These are phyloP conservation scores for Syngnathus acus DNA, from an alignment of 2,797 vertebrate genomes.

Conservation along the genomic window DNA sequence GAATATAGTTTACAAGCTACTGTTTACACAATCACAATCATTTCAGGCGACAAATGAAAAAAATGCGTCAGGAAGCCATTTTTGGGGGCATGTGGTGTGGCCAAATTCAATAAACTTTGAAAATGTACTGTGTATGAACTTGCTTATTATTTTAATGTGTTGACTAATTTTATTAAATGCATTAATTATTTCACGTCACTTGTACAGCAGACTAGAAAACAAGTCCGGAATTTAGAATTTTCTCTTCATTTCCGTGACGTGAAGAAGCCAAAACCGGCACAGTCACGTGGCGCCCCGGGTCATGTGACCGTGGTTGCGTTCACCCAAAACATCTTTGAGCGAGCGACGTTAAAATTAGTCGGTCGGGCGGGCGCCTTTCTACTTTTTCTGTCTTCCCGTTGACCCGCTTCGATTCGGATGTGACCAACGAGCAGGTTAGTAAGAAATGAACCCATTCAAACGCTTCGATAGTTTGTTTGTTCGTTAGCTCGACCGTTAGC, in stretches of 20 bases:
- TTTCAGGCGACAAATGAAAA: too few species aligned
- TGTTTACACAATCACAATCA: too few species aligned
- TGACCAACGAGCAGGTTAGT: not conserved
- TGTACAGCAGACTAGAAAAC: too few species aligned
- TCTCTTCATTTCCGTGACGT: not conserved
- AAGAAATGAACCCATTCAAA: not conserved
- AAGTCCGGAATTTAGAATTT: too few species aligned
- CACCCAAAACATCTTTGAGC: not conserved
- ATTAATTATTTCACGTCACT: too few species aligned
- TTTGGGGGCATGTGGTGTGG: too few species aligned
- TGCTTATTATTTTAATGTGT: too few species aligned
- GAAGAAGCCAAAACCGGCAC: not conserved
- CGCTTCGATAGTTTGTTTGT: not conserved
- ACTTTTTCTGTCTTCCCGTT: not conserved
- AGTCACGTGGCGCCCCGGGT: not conserved
- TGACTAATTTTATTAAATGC: too few species aligned
- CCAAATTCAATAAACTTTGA: too few species aligned
- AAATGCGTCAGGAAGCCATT: too few species aligned
- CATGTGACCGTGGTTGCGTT: not conserved
- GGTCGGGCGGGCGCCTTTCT: not conserved
- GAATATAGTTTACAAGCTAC: too few species aligned
- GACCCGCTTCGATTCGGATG: not conserved
- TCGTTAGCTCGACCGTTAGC: conserved; percentile 18
- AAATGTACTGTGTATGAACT: too few species aligned
- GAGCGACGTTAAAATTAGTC: not conserved